These are phyloP conservation scores for Octonoba sinensis DNA, from an alignment of 2,888 invertebrate genomes.

Conservation along the genomic window DNA sequence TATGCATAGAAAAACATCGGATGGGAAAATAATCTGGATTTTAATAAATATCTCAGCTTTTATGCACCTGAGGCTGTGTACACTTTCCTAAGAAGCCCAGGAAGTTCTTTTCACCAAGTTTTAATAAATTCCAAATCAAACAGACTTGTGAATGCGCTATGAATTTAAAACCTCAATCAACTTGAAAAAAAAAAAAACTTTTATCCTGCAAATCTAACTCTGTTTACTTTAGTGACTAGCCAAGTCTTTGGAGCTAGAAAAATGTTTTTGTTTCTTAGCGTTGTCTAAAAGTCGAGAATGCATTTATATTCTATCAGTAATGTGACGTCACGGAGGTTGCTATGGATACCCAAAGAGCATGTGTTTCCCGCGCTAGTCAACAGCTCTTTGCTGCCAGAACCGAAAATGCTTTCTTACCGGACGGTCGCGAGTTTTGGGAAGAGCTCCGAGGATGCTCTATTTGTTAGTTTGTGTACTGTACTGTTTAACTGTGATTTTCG, in stretches of 20 bases:
- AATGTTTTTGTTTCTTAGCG: constrained; percentile 10
- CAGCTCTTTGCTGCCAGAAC: constrained; percentile 25
- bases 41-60: no score
- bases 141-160: no score
- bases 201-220: no score
- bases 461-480: not conserved
- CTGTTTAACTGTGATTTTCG: not conserved
- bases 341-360: constrained; percentile 27
- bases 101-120: no score
- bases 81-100: no score
- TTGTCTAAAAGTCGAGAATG: not conserved
- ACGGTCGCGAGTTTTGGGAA: constrained; percentile 5
- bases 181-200: no score
- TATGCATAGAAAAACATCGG: no score
- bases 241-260: not conserved
- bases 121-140: no score
- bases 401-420: constrained; percentile 17
- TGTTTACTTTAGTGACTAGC: no score
- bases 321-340: constrained; percentile 30
- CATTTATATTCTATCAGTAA: constrained; percentile 27
- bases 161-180: no score
- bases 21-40: no score
- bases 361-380: constrained; percentile 36
- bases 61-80: no score
- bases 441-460: constrained; percentile 1